These are phyloP conservation scores for Scomber colias DNA, from an alignment of 2,113 vertebrate genomes.

Conservation along the genomic window DNA sequence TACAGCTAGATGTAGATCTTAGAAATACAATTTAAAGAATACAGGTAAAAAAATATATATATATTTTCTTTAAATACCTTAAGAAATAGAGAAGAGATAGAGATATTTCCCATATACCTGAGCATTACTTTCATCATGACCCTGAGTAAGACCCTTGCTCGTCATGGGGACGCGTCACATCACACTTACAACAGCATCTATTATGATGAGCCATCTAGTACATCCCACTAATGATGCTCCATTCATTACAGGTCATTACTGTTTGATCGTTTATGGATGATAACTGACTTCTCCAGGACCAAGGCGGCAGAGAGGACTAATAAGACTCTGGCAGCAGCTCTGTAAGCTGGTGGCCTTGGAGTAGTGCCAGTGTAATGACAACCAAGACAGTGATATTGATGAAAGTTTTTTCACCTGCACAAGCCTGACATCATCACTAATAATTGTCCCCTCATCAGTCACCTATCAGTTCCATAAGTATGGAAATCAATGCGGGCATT, in stretches of 20 bases:
- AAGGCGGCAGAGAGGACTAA: conserved; percentile 25
- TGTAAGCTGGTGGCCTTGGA: conserved; percentile 28
- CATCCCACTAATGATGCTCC: conserved; percentile 50
- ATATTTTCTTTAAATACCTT: background rate
- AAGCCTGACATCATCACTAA: conserved; percentile 52
- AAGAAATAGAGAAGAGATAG: background rate
- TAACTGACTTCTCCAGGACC: background rate
- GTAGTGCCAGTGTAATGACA: conserved; percentile 38
- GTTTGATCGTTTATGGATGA: conserved; percentile 40
- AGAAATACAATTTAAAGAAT: background rate
- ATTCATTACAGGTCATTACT: conserved; percentile 54
- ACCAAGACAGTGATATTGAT: conserved; percentile 49
- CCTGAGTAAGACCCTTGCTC: conserved; percentile 10
- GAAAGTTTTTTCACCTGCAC: conserved; percentile 25
- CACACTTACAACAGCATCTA: background rate
- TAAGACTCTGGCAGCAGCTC: background rate
- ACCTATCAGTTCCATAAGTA: conserved; percentile 49
- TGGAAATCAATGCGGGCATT: conserved; percentile 61
- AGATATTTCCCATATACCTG: background rate
- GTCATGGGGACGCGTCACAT: background rate
- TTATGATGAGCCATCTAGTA: conserved; percentile 24
- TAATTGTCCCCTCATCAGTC: conserved; percentile 58
- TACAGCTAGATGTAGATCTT: background rate
- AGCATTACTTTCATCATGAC: background rate
- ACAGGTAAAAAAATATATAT: background rate